A percentile compares a stretch with the other conserved stretches of the same genome.
Conservation (phyloP, 2,888 invertebrate genomes). For the Cryptosula pallasiana region DNA sequence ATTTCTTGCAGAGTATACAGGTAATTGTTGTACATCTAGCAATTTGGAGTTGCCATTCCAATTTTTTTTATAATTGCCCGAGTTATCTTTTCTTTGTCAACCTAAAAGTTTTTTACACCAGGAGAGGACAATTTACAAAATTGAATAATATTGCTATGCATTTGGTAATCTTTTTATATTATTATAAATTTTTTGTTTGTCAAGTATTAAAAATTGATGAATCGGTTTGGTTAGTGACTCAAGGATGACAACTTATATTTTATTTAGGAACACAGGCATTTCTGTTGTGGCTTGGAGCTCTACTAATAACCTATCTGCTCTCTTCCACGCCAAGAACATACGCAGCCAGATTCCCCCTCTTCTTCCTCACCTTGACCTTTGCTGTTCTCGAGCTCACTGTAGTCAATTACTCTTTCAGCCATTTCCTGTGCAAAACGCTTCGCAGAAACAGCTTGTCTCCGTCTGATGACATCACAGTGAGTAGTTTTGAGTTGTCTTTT, state of each 20-base stretch:
- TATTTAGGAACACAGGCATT: neutral
- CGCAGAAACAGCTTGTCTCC: no score
- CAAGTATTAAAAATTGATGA: no score
- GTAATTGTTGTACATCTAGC: no score
- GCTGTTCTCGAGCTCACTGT: neutral
- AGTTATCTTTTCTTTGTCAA: neutral
- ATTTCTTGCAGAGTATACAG: conserved; percentile 63
- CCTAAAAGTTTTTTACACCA: no score
- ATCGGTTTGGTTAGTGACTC: no score
- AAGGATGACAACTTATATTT: no score
- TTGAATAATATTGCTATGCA: no score
- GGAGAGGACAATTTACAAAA: no score
- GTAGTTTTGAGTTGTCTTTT: no score
- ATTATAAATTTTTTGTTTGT: no score
- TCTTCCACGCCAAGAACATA: conserved; percentile 60
- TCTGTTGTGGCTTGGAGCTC: neutral
- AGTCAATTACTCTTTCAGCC: neutral
- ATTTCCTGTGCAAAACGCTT: neutral
- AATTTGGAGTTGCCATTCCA: conserved; percentile 40
- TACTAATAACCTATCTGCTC: conserved; percentile 34
- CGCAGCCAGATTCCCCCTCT: conserved; percentile 59
- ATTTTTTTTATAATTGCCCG: neutral
- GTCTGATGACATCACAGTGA: no score
- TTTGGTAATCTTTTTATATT: no score
- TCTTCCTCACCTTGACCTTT: conserved; percentile 47